Evolutionary conservation across 2,113 vertebrate genomes (phyloP), one percentile per base, ranked within the genome.

Genomic region (Pterocles gutturalis): DNA sequence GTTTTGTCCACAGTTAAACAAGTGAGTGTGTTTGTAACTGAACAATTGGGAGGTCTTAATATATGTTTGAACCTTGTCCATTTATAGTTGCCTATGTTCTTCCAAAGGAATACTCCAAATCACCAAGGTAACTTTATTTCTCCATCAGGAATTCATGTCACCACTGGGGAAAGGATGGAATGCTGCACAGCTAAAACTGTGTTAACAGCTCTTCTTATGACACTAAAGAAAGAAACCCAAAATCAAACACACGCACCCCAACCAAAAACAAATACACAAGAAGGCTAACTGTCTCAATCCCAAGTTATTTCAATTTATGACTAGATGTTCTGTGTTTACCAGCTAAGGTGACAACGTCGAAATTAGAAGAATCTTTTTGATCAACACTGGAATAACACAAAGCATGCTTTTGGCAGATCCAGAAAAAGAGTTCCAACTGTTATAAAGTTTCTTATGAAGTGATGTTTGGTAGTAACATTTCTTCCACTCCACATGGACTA

Each of bases 211-310:
- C 2, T 84, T 95, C 34, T 85, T 21, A 78, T 84, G 53, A 87
- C 3, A 62, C 67, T 38, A 36, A 67, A 61, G 81, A 79, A 43
- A 29, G 66, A 67, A 53, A 79, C 24, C 2, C 4, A 34, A 87
- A 90, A 9, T 5, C 7, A 43, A 49, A 25, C 17, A 10, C 10
- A 4, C 5, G 7, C 5, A 21, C 8, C 18, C 9, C 19, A 54
- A 34, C 29, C 5, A 46, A 33, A 84, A 65, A 0, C 2, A 61
- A 53, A 51, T 25, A 8, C 65, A 61, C 3, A 34, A 77, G 62
- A 67, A 18, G 0, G 1, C 1, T 4, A 38, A 9, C 1, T 82
- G 29, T 1, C 2, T 34, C 21, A 89, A 34, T 64, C n/a, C 15
- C 17, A 86, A 38, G 15, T 36, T 43, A 38, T 57, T 57, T 83